Base-by-base conservation (phyloP, 2,113 vertebrate genomes). In the Ornithorhynchus anatinus region DNA sequence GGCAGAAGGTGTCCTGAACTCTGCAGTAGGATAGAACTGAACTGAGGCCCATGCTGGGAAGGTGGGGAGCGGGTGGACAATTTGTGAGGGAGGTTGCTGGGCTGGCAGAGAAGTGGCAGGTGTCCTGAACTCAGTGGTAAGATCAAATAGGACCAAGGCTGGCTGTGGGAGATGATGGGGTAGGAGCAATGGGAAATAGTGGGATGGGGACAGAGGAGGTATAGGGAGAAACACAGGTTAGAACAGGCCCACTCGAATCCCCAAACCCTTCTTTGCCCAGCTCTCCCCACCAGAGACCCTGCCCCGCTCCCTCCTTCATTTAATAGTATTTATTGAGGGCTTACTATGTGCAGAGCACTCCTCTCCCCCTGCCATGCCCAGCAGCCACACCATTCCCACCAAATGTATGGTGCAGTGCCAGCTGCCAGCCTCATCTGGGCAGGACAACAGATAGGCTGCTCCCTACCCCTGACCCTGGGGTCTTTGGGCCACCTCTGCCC, bases 401-500 rank as follows among this genome's bases (percentile, higher is more conserved):
- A n/a, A n/a, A n/a, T n/a, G n/a, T n/a, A n/a, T n/a, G n/a, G n/a
- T n/a, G n/a, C n/a, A n/a, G n/a, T n/a, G 12, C 5, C 3, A 0
- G 15, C n/a, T 7, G 9, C 25, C 14, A 1, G 37, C n/a, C n/a
- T 53, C 16, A 2, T 12, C 15, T 13, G 11, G 59, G 20, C 10
- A 8, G 1, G 1, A 20, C 20, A 20, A 11, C 8, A n/a, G 17
- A 8, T 23, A 43, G 72, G 60, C 5, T 5, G n/a, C n/a, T n/a
- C n/a, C n/a, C n/a, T n/a, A 5, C 8, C 35, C 5, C 39, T 37
- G 36, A 23, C 6, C 47, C 22, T 12, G 15, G 10, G 36, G 11
- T 7, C 12, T 38, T 33, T 10, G 27, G 1, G 2, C 16, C 8
- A 1, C 17, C 32, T 8, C 10, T 17, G 11, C 17, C 5, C 1